Base-by-base conservation (phyloP, 2,888 invertebrate species). In the Tenthredo distinguenda region DNA sequence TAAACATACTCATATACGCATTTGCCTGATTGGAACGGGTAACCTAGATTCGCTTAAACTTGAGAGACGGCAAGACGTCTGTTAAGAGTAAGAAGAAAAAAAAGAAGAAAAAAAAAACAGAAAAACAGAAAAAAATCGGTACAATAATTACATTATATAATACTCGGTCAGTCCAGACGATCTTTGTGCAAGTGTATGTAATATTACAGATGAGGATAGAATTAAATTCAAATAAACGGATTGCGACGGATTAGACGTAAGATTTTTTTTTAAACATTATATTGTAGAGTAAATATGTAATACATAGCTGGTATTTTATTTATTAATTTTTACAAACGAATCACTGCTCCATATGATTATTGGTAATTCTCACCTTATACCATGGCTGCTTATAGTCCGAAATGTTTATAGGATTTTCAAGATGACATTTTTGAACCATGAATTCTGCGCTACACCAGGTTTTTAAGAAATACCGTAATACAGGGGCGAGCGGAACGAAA, bases 11-110 rank as follows among this genome's bases (percentile, higher is more conserved):
- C 55, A 43, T 43, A 47, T 76, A 47, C 40, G 37, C 50, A 81
- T 81, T 81, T 81, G 40, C 21, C 62, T 50, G 50, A 81, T 81
- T 81, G 40, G 81, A 81, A 62, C 62, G 62, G 58, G 62, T 62
- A 81, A 81, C 81, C 81, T 62, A 81, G 58, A 81, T 81, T 81
- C 81, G 18, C 81, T 1, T 1, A 37, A 74, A 21, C 40, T 74
- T 74, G 21, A 43, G 72, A 43, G 72, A 74, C 72, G 43, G 72
- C 21, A 43, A 43, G 26, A 74, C 40, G 43, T 7, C 3, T 74
- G 18, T 40, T n/a, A 43, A 74, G n/a, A 43, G 12, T 4, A 34
- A 62, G 9, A 26, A 62, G 0, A 9, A 21, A 62, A n/a, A 62
- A 26, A 26, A 26, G 10, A 26, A 26, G 10, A 26, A 34, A 68